Base-by-base conservation (phyloP, 2,113 vertebrate species). In the Aptenodytes patagonicus region DNA sequence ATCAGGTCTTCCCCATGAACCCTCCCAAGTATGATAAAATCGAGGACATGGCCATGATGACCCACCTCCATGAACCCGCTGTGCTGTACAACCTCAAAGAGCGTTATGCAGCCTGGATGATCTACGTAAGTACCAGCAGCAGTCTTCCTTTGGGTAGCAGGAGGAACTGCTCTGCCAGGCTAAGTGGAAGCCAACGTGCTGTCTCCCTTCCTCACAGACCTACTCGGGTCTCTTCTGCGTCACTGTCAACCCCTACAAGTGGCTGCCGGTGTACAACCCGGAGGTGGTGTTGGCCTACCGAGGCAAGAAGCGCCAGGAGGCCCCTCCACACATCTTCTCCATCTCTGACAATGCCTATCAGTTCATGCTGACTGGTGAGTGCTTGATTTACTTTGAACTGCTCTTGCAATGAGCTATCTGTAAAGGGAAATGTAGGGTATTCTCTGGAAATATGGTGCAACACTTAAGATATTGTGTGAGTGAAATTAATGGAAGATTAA, bases 11-110 rank as follows among this genome's bases (percentile, higher is more conserved):
- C 25, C 3, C 49, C 24, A 51, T 51, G 49, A 61, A 61, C 24
- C 60, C 60, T 61, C 60, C 60, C n/a, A 61, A 61, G 24, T 61
- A 61, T 4, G 60, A 61, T 26, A 61, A 61, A 61, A 61, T 61
- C 0, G 60, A 61, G 60, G 99, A 99, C 98, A 99, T 99, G 99
- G 99, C 97, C 72, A 99, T 99, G 99, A 99, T 99, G 98, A 99
- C 99, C 69, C 98, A 99, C 64, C 98, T 99, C 34, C 98, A 99
- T 0, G 99, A 99, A 82, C 98, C 98, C 0, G 98, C 97, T 55
- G 98, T 98, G 95, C 98, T 97, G 97, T 98, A 98, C 84, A 98
- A 98, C 97, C 98, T 98, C 97, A 98, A 98, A 98, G 98, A 98
- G 97, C 98, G 97, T 60, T 98, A 98, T 0, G 97, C 98, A 92